Conservation (phyloP, 2,888 invertebrate genomes). For the Melieria picta region DNA sequence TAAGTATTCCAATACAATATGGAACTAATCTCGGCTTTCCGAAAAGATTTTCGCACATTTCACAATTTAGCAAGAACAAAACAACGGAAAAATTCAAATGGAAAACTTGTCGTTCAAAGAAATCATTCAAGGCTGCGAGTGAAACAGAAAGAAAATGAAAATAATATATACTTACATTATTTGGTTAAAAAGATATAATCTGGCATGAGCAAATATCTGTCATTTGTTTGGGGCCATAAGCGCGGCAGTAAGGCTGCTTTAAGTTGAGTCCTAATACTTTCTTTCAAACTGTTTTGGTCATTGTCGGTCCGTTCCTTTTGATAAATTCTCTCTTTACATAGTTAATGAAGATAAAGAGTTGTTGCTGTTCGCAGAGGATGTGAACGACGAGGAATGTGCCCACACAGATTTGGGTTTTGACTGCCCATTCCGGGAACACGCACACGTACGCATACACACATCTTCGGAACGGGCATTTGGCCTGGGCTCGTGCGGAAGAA, state of each 20-base stretch:
- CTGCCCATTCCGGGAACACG: slow-evolving; percentile 12
- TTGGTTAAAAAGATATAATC: slow-evolving; percentile 24
- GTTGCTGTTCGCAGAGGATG: slow-evolving; percentile 4
- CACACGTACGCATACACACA: background rate
- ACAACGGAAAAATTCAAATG: background rate
- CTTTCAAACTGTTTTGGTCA: too few species aligned
- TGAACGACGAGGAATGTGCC: background rate
- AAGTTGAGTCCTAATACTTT: too few species aligned
- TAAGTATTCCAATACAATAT: background rate
- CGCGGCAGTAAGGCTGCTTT: too few species aligned
- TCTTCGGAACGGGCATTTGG: background rate
- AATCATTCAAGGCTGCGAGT: too few species aligned
- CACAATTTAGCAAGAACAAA: slow-evolving; percentile 22
- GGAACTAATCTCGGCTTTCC: slow-evolving; percentile 22
- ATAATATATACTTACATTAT: slow-evolving; percentile 11
- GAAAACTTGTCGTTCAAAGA: too few species aligned
- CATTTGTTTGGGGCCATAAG: background rate
- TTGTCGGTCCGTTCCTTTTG: background rate
- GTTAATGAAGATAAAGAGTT: slow-evolving; percentile 31
- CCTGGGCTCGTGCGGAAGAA: too few species aligned
- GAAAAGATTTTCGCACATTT: slow-evolving; percentile 28
- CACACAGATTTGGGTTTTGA: background rate
- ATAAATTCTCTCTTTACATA: slow-evolving; percentile 27
- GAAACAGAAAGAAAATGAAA: background rate
- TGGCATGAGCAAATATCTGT: slow-evolving; percentile 19